Evolutionary conservation across 2,888 invertebrate species (phyloP).

Genomic region (Drosophila robusta): DNA sequence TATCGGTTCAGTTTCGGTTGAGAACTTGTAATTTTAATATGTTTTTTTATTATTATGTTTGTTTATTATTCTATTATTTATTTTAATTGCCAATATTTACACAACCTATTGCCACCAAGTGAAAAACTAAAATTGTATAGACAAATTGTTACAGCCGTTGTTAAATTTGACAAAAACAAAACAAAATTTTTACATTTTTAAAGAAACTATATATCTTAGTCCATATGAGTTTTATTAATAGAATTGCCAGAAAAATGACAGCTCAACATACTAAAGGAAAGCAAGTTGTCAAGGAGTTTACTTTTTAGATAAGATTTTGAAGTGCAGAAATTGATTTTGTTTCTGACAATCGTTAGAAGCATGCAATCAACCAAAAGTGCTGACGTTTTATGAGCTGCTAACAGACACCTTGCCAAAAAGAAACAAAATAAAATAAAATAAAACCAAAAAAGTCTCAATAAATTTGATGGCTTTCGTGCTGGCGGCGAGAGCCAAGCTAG

Average conservation of each 20-base stretch:
- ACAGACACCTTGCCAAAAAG: slow-evolving; percentile 34
- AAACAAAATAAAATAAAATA: neutral
- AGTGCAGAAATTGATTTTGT: slow-evolving; percentile 12
- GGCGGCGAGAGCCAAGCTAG: slow-evolving; percentile 42
- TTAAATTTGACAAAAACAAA: too few species aligned
- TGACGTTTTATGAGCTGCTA: slow-evolving; percentile 36
- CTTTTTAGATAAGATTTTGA: slow-evolving; percentile 1
- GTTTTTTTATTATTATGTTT: too few species aligned
- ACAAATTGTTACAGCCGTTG: too few species aligned
- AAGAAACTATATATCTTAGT: neutral
- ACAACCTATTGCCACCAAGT: too few species aligned
- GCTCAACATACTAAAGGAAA: neutral
- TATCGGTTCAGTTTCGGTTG: too few species aligned
- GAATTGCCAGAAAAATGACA: neutral
- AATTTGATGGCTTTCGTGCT: slow-evolving; percentile 61
- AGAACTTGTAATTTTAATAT: too few species aligned
- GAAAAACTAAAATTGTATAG: too few species aligned
- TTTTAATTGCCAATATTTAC: too few species aligned
- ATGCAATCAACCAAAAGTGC: slow-evolving; percentile 27
- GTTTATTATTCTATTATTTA: too few species aligned
- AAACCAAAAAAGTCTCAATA: slow-evolving; percentile 33
- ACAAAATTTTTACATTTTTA: neutral
- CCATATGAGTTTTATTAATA: neutral
- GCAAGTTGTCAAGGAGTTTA: neutral
- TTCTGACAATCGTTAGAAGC: slow-evolving; percentile 2